Percentiles rank a stretch among this genome's conserved stretches.
Conservation (phyloP, 2,888 invertebrate genomes). For the Athalia cordata region DNA sequence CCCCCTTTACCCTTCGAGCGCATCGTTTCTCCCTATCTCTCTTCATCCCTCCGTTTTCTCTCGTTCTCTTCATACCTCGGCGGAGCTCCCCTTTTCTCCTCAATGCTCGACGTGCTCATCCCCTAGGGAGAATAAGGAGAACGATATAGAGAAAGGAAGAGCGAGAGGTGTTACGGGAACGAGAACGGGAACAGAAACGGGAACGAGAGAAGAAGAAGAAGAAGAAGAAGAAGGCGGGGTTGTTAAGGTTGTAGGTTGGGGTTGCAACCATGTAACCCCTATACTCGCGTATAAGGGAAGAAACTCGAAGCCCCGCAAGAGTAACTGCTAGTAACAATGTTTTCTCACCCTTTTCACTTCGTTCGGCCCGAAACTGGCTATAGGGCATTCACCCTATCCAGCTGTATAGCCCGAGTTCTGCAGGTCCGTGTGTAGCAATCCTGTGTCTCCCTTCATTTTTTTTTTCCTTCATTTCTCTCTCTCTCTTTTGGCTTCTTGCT, state of each 20-base stretch:
- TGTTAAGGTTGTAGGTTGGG: neutral
- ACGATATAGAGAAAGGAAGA: neutral
- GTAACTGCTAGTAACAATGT: conserved; percentile 70
- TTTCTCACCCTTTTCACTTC: conserved; percentile 69
- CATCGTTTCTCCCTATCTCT: conserved; percentile 40
- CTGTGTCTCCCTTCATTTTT: neutral
- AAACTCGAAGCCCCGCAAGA: conserved; percentile 55
- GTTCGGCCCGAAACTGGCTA: conserved; percentile 51
- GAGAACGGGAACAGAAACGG: too few relatives aligned
- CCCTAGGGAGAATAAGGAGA: conserved; percentile 32
- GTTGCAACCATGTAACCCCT: conserved; percentile 6
- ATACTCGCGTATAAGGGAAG: conserved; percentile 21
- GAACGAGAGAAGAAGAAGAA: neutral
- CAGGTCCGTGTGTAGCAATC: neutral
- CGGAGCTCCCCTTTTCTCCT: neutral
- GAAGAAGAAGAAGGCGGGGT: neutral
- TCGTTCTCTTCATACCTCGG: neutral
- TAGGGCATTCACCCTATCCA: conserved; percentile 36
- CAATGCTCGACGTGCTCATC: neutral
- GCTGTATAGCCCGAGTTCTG: neutral
- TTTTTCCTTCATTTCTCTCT: neutral
- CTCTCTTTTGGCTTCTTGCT: neutral
- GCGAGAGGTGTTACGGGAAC: neutral
- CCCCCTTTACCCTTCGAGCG: conserved; percentile 48
- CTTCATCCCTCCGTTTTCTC: neutral